Conservation (phyloP, 92 coral and sea anemone genomes). For the Zoanthus solanderi region DNA sequence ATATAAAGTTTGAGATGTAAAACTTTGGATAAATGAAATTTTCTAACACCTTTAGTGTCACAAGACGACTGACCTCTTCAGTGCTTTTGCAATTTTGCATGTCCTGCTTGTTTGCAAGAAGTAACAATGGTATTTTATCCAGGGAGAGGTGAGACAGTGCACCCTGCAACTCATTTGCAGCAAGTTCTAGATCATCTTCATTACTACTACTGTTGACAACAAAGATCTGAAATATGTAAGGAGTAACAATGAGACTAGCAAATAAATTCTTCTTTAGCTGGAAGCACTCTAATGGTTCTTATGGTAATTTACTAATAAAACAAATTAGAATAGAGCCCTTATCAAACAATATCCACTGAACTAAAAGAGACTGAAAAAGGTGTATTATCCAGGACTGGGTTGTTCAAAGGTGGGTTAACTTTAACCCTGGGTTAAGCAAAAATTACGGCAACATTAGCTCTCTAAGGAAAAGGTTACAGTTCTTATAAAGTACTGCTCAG, state of each 20-base stretch:
- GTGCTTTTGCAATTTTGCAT: conserved; percentile 59
- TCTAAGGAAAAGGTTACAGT: too few relatives aligned
- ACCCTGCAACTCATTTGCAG: conserved; percentile 80
- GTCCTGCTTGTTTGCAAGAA: conserved; percentile 93
- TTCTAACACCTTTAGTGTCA: neutral
- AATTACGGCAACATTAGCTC: too few relatives aligned
- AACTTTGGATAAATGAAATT: too few relatives aligned
- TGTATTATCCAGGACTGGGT: neutral
- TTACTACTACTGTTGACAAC: conserved; percentile 84
- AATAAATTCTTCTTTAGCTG: neutral
- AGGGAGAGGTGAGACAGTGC: conserved; percentile 89
- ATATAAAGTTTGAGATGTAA: too few relatives aligned
- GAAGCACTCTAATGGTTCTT: too few relatives aligned
- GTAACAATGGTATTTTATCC: conserved; percentile 77
- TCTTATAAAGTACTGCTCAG: too few relatives aligned
- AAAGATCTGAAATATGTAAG: conserved; percentile 70
- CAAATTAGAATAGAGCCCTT: too few relatives aligned
- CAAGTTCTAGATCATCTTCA: conserved; percentile 86
- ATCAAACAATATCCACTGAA: too few relatives aligned
- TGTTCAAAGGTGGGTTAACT: too few relatives aligned
- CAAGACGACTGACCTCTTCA: conserved; percentile 77
- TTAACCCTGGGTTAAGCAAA: too few relatives aligned
- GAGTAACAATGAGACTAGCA: neutral
- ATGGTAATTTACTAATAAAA: too few relatives aligned
- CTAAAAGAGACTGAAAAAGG: neutral